Evolutionary conservation across 2,113 vertebrate genomes (phyloP).

Genomic region (Scomber scombrus): DNA sequence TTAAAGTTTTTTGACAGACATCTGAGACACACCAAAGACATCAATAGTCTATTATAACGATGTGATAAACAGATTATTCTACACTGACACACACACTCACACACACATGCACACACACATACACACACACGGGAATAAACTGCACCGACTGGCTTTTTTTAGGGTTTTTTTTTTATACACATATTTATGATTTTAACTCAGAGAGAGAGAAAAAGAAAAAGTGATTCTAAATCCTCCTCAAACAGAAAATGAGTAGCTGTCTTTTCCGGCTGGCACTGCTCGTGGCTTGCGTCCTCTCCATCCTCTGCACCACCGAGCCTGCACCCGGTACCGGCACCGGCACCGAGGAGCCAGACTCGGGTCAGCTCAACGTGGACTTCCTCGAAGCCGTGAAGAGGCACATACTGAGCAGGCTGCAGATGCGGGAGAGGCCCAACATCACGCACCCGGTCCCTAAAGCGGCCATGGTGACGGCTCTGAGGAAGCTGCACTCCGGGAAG

Average conservation of each 20-base stretch:
- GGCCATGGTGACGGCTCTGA: conserved; percentile 96
- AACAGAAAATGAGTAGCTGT: conserved; percentile 80
- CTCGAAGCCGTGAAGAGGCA: conserved; percentile 97
- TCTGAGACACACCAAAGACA: conserved; percentile 49
- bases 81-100: neutral
- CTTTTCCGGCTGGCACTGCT: conserved; percentile 75
- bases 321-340: conserved; percentile 80
- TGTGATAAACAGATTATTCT: conserved; percentile 19
- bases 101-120: neutral
- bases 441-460: conserved; percentile 96
- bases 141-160: neutral
- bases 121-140: conserved; percentile 2
- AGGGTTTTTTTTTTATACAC: no score
- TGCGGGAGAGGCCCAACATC: conserved; percentile 97
- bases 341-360: conserved; percentile 79
- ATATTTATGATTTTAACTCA: conserved; percentile 14
- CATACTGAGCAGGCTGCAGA: conserved; percentile 95
- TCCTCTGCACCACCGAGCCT: conserved; percentile 75
- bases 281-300: conserved; percentile 75
- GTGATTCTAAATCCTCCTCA: conserved; percentile 37
- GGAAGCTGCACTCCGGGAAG: conserved; percentile 96
- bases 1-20: neutral
- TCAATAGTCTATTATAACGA: conserved; percentile 7
- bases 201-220: conserved; percentile 25
- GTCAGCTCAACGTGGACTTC: conserved; percentile 92